Conservation (phyloP, 2,797 vertebrate species). For the Lagorchestes hirsutus region DNA sequence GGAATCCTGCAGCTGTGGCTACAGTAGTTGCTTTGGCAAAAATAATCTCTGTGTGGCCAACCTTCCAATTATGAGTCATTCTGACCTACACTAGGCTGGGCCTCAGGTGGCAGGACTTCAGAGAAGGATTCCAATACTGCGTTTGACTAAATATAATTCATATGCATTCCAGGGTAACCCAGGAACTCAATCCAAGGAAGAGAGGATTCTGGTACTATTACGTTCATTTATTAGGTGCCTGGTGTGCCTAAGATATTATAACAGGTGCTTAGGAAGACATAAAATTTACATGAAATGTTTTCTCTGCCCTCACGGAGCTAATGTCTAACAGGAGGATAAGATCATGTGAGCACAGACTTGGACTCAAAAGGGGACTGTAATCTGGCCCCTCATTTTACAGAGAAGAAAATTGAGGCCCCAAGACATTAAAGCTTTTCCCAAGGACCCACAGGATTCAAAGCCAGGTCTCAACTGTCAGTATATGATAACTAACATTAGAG, state of each 20-base stretch:
- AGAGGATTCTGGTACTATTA: neutral
- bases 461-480: neutral
- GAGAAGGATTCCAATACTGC: neutral
- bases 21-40: slow-evolving; percentile 3
- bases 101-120: slow-evolving; percentile 9
- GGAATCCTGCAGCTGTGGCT: neutral
- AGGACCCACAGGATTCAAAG: neutral
- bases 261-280: neutral
- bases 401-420: neutral
- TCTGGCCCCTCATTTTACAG: neutral
- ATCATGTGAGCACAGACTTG: neutral
- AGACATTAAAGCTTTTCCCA: neutral
- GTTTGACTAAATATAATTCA: slow-evolving; percentile 1
- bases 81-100: neutral
- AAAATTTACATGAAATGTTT: neutral
- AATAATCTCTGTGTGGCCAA: neutral
- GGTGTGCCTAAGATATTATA: neutral
- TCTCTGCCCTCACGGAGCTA: neutral
- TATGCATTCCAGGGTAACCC: neutral
- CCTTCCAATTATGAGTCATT: neutral
- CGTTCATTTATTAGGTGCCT: neutral
- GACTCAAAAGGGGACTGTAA: neutral
- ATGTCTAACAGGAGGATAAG: neutral
- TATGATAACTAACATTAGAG: neutral
- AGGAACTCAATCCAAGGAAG: neutral